Conservation (phyloP, 2,797 vertebrate species). For the Anisognathus igniventris region DNA sequence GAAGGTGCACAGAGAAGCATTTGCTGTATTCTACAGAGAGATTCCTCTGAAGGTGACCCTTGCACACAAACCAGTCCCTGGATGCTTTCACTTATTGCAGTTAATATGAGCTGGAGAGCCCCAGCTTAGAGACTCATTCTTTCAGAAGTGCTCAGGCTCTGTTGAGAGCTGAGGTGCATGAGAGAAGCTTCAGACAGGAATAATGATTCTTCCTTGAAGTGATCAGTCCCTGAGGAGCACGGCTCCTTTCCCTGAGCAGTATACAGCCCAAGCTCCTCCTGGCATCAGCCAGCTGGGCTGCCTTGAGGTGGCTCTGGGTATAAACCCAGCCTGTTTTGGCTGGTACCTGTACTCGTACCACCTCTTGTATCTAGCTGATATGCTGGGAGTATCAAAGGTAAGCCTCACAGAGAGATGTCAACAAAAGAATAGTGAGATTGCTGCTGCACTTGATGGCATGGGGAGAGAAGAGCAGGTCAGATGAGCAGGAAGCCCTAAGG, state of each 20-base stretch:
- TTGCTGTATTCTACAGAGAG: slow-evolving; percentile 2
- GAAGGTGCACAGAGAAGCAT: background rate
- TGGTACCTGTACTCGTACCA: background rate
- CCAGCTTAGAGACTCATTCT: background rate
- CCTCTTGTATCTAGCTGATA: background rate
- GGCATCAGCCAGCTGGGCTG: background rate
- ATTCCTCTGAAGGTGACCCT: slow-evolving; percentile 21
- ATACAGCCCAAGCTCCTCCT: accelerated
- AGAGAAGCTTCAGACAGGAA: background rate
- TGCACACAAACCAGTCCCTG: background rate
- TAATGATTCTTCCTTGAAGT: background rate
- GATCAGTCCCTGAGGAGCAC: background rate
- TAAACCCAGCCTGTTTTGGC: background rate
- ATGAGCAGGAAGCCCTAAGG: background rate
- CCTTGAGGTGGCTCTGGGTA: background rate
- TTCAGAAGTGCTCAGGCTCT: background rate
- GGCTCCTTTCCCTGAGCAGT: accelerated
- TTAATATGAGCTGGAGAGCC: background rate
- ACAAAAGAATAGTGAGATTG: background rate
- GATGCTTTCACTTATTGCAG: background rate
- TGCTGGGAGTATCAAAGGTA: background rate
- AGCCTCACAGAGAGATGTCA: background rate
- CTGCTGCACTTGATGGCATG: background rate
- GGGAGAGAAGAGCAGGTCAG: background rate
- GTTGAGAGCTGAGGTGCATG: background rate